These are phyloP conservation scores for Arenaria interpres DNA, from an alignment of 2,113 vertebrate genomes.

Conservation along the genomic window DNA sequence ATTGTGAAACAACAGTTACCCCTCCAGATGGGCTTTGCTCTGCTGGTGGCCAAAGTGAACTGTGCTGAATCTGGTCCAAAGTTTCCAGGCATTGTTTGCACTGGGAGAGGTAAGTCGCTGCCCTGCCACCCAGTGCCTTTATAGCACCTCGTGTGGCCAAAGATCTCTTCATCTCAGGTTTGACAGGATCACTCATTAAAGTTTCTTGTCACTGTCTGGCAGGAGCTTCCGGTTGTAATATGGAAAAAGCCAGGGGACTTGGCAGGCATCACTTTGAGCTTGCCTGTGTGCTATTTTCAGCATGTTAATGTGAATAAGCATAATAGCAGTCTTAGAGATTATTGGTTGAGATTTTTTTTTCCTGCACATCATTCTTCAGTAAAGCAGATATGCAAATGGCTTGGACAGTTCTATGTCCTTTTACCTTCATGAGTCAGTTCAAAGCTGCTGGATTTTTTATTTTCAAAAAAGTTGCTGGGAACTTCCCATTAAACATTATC, in stretches of 20 bases:
- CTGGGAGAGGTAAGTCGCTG: background rate
- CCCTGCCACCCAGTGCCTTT: background rate
- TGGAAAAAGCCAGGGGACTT: background rate
- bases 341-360: background rate
- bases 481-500: background rate
- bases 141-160: background rate
- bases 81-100: background rate
- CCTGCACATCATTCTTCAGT: background rate
- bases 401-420: background rate
- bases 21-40: background rate
- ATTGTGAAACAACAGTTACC: background rate
- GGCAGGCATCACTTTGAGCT: background rate
- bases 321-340: background rate
- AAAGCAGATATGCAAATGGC: background rate
- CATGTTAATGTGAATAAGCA: background rate
- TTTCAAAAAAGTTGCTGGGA: background rate
- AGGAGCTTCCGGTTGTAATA: background rate
- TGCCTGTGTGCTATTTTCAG: background rate
- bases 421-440: background rate
- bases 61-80: background rate
- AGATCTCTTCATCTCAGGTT: fast-evolving
- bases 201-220: background rate
- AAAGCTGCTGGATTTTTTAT: background rate
- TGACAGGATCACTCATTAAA: background rate
- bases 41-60: background rate